Base-by-base conservation (phyloP, 2,888 invertebrate genomes). In the Nematopogon swammerdamellus region DNA sequence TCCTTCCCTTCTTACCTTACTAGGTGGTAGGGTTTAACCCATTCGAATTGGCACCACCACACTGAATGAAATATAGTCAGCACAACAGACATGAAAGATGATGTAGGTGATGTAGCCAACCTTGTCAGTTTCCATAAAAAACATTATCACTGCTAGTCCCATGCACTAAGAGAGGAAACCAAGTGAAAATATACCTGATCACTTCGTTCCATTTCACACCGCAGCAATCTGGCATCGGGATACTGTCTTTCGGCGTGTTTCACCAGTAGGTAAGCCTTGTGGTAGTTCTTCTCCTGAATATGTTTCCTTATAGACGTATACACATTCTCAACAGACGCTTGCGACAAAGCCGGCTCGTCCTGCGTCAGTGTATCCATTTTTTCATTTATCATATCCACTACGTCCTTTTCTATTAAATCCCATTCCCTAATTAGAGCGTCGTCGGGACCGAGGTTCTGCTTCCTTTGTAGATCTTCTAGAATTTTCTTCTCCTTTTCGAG, bases 401-500 rank as follows among this genome's bases (percentile, higher is more conserved):
- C 67, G 19, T 82, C 75, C 46, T 72, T 68, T 20, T 83, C 76
- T 11, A 80, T 84, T 63, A 63, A 72, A 49, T 65, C 72, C 84
- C 81, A 88, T 56, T 70, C 81, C 54, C 63, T 81, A 56, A 63
- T 65, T 50, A 64, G 74, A 50, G 63, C 80, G 45, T 44, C 10
- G 44, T 80, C 75, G 0, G 79, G 75, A 1, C 66, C 69, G 0
- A 76, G 73, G 54, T 76, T 79, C 0, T 79, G 56, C 55, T 70
- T 74, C 48, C 80, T 69, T 56, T 83, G 82, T 57, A 87, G 76
- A 49, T 85, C 82, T 42, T 85, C 80, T 18, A 92, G 68, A 56
- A 87, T 86, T 49, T 80, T 81, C 55, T 74, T 77, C 58, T 87
- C 88, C 10, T 73, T 72, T 52, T 81, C 72, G 46, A 87, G 70